Conservation (phyloP, 2,113 vertebrate genomes). For the Typhlomys cinereus region DNA sequence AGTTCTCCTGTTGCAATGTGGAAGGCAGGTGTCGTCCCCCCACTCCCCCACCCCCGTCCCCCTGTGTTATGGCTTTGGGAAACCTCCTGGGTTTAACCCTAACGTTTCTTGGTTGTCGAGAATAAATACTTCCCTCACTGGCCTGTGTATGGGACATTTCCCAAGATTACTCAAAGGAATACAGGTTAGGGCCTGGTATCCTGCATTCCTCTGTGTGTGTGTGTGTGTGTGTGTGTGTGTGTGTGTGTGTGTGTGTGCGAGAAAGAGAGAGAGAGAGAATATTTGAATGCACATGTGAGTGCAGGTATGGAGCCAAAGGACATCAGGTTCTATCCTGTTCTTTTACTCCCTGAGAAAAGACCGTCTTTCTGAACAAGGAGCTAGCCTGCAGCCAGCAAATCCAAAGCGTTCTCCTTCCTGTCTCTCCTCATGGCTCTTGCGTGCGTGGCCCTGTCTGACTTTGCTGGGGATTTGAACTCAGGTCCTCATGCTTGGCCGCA, state of each 20-base stretch:
- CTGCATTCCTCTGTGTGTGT: neutral
- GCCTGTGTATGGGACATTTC: neutral
- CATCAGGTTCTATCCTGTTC: too few species aligned
- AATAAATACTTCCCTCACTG: neutral
- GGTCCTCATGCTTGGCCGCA: too few species aligned
- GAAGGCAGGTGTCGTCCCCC: neutral
- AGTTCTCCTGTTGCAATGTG: neutral
- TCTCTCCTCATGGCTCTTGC: too few species aligned
- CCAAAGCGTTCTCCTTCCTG: too few species aligned
- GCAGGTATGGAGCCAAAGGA: too few species aligned
- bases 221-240: rapidly evolving
- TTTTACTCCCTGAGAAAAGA: too few species aligned
- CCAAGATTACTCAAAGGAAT: neutral
- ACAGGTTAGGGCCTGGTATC: neutral
- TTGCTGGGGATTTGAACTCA: too few species aligned
- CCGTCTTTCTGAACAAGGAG: too few species aligned
- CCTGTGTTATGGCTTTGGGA: neutral
- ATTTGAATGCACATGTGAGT: neutral
- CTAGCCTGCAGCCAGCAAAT: too few species aligned
- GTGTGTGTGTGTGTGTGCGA: neutral
- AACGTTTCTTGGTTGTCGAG: neutral
- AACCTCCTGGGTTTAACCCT: neutral
- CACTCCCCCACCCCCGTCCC: too few species aligned
- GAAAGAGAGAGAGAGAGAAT: too few species aligned
- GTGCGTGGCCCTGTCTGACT: too few species aligned